Evolutionary conservation across 2,797 vertebrate genomes (phyloP), one percentile per base, ranked within the genome.

Genomic region (Octomys mimax): DNA sequence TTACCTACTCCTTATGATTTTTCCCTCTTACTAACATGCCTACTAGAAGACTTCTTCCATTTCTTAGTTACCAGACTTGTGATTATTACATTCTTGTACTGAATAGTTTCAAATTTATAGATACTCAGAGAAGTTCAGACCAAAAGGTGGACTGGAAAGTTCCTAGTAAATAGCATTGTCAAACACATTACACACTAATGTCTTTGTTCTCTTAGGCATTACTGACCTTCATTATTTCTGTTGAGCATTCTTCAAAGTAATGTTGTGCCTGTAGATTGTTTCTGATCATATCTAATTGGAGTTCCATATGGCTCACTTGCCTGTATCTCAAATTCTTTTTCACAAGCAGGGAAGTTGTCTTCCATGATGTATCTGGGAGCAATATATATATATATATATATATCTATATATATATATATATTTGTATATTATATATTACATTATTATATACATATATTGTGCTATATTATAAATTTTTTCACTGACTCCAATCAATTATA

Each of bases 1-100:
- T 16, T 39, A 57, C 16, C 9, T 81, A 2, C 0, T 31, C 31
- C 16, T 0, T 28, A 14, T 68, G 10, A 0, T 70, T 78, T 92
- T 28, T 21, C 3, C 16, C 77, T 24, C 4, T 52, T 19, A 9
- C 70, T 78, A 52, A 18, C 4, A 68, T 78, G 5, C 3, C 5
- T 79, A 13, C 46, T 52, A 16, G 6, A 49, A 70, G 33, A 70
- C 8, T 85, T 33, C 39, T 66, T 42, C 22, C 39, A 26, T 42
- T 59, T 36, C 57, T 68, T 80, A 28, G 4, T 73, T 71, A 4
- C 9, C 12, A 66, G 73, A 66, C 8, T 75, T 82, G 28, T 84
- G n/a, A 70, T 33, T 70, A 70, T 78, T 70, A n/a, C 21, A 9
- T 80, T 68, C 13, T 26, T 79, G 9, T 42, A 2, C 24, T 66